Evolutionary conservation across 2,888 invertebrate genomes (phyloP), one percentile per base, ranked within the genome.

Genomic region (Heliconius aoede): DNA sequence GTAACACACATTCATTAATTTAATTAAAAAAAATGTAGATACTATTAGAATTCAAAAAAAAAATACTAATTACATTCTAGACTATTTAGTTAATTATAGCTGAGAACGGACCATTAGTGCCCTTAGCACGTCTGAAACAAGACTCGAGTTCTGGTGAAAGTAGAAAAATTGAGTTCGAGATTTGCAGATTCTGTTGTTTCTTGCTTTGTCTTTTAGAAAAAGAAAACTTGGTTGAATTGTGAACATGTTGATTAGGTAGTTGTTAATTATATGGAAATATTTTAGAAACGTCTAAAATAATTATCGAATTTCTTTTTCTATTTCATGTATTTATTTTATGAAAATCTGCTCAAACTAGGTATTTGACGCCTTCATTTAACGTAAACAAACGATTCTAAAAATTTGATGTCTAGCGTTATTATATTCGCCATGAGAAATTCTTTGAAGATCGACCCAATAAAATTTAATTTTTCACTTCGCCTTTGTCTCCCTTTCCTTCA

Each of bases 401-500:
- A 69, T 32, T n/a, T 55, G 32, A 69, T n/a, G 8, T 32, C 24
- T 5, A 55, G 55, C 30, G 24, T 69, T 69, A 69, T 55, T 24
- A 32, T 24, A 55, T 32, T 32, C 55, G 4, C 9, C n/a, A 55
- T 24, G 32, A 69, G 15, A 55, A 15, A 69, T 40, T 2, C 30
- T 8, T 32, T 55, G 30, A 68, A 67, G 46, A 61, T 21, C 24
- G n/a, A 65, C 55, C 36, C 62, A 73, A 69, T 61, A 73, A n/a
- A 58, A 76, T 78, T 78, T 76, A 78, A 77, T 79, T 74, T 40
- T 76, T 78, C 61, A 36, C 58, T 15, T 26, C 62, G 24, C 30
- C 46, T 61, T 65, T 46, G 64, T 72, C 74, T 68, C 55, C 36
- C 26, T 64, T 61, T 72, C 28, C 73, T 67, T 55, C 78, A 75